Evolutionary conservation across 2,888 invertebrate genomes (phyloP).

Genomic region (Pedicia rivosa): DNA sequence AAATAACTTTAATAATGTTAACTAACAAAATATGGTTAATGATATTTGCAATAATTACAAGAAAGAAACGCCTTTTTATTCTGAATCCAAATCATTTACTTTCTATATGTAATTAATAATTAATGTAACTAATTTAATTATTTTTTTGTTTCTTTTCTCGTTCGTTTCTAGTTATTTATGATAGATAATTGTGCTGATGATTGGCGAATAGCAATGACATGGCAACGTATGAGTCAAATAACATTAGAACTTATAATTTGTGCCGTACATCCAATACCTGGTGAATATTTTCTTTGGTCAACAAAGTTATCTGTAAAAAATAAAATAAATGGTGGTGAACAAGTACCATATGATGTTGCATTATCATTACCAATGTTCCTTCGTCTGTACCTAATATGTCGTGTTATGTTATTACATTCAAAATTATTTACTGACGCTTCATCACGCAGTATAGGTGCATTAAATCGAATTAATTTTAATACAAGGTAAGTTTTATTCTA

Average conservation of each 20-base stretch:
- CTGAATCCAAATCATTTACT: no score
- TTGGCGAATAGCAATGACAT: constrained; percentile 99
- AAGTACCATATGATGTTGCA: constrained; percentile 90
- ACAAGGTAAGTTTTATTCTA: constrained; percentile 42
- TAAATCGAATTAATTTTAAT: constrained; percentile 97
- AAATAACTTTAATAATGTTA: no score
- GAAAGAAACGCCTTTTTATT: no score
- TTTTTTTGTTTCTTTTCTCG: neutral
- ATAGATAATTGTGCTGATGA: constrained; percentile 99
- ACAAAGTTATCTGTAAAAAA: constrained; percentile 86
- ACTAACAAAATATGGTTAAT: no score
- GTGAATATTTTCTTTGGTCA: constrained; percentile 94
- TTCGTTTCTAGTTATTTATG: constrained; percentile 78
- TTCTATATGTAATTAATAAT: no score
- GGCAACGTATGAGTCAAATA: constrained; percentile 90
- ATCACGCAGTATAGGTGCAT: constrained; percentile 91
- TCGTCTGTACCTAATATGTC: constrained; percentile 95
- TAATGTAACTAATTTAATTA: no score
- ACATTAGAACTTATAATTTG: constrained; percentile 86
- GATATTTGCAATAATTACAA: no score
- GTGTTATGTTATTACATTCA: constrained; percentile 98
- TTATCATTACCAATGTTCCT: constrained; percentile 99
- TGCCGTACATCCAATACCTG: constrained; percentile 95
- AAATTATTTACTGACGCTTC: constrained; percentile 99
- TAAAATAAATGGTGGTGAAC: constrained; percentile 46